These are phyloP conservation scores for Romanogobio albipinnatus DNA, from an alignment of 2,113 vertebrate species.

Conservation along the genomic window DNA sequence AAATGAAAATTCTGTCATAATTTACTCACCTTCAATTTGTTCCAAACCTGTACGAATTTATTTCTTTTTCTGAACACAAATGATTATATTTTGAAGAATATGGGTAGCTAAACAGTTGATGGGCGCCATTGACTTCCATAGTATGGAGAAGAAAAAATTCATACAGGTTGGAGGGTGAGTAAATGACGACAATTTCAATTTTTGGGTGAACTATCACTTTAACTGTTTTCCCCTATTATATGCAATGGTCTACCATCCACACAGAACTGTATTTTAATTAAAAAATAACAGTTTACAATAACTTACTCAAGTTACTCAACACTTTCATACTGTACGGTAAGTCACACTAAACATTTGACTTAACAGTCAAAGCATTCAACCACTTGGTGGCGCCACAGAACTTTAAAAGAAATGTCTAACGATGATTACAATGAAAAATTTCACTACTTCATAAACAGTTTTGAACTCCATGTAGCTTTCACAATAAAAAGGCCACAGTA, in stretches of 20 bases:
- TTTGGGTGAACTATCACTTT: no score
- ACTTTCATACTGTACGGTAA: background rate
- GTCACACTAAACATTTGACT: background rate
- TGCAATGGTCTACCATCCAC: background rate
- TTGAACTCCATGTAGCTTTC: background rate
- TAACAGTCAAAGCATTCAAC: background rate
- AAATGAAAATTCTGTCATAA: no score
- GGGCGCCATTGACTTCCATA: no score
- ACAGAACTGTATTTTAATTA: background rate
- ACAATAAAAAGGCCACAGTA: background rate
- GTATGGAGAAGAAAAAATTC: no score
- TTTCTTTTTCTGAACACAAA: no score
- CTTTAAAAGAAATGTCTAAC: background rate
- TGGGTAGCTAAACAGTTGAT: no score
- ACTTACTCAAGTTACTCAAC: background rate
- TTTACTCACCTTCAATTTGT: no score
- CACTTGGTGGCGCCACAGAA: constrained; percentile 33
- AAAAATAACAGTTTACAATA: background rate
- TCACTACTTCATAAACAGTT: background rate
- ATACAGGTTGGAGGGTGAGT: no score
- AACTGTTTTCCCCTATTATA: background rate
- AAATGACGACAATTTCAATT: no score
- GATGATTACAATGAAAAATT: background rate
- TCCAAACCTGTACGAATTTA: no score
- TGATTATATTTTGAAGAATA: no score